Evolutionary conservation across 2,113 vertebrate genomes (phyloP).

Genomic region (Strix aluco): DNA sequence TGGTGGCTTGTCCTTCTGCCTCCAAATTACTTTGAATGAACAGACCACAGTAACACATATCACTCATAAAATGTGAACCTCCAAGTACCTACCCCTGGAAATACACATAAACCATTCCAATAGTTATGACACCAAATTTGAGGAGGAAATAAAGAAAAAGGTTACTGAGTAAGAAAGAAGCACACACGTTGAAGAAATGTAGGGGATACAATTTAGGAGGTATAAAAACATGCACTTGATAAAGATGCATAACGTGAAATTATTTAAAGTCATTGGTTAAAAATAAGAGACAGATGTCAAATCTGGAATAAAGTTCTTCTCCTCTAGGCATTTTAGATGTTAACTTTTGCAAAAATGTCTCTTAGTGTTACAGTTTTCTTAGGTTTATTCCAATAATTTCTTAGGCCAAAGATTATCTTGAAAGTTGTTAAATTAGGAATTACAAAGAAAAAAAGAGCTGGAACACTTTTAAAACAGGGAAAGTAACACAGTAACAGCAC

Average conservation of each 20-base stretch:
- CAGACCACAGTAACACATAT: background rate
- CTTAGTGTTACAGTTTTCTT: background rate
- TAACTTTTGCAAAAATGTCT: background rate
- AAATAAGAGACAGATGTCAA: background rate
- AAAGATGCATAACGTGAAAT: background rate
- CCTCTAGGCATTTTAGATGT: background rate
- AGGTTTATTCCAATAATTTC: background rate
- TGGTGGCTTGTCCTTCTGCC: background rate
- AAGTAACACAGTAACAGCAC: background rate
- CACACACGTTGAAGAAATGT: background rate
- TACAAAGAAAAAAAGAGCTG: background rate
- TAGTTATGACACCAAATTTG: background rate
- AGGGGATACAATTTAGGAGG: background rate
- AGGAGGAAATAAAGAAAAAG: no score
- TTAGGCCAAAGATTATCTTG: background rate
- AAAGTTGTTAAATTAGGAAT: constrained; percentile 10
- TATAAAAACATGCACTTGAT: background rate
- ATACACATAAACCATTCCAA: background rate
- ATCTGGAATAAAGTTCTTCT: background rate
- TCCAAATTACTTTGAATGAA: background rate
- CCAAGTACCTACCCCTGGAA: background rate
- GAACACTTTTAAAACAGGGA: background rate
- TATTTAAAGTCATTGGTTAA: background rate
- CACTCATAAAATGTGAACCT: background rate
- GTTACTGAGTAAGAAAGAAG: background rate